Base-by-base conservation (phyloP, 2,888 invertebrate species). In the Drosophila histrio region DNA sequence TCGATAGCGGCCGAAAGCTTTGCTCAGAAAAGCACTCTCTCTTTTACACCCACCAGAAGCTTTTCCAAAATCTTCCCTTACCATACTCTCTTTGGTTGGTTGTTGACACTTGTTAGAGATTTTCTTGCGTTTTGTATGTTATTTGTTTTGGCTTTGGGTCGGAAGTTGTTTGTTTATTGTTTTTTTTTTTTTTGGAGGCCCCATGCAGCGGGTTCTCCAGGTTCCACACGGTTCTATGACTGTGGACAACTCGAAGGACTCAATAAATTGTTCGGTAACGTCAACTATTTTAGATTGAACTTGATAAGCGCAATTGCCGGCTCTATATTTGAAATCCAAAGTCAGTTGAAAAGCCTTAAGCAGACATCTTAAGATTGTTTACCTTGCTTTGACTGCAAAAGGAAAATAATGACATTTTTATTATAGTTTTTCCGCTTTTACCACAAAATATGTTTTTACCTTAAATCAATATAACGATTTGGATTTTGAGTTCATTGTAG, bases 101-200 rank as follows among this genome's bases (percentile, higher is more conserved):
- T 53, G 56, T 62, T 54, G 47, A 87, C 86, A 87, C 86, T 87
- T 87, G 86, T 87, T 86, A 83, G 70, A 79, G 70, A 73, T 75
- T 81, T 81, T 70, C 64, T 38, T 72, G 41, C 56, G 21, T 9
- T 62, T 71, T 57, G 36, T 34, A 19, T 38, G 17, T 24, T 60
- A 46, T 65, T 70, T 72, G 72, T 59, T 68, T 65, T 72, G 58
- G 30, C 47, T 59, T 52, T 58, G 39, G 41, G 9, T 62, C 58
- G 50, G 58, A 70, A 50, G 63, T 65, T 59, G 53, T 62, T 62
- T 58, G 47, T 60, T 60, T 58, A n/a, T n/a, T n/a, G n/a, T n/a
- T n/a, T n/a, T n/a, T n/a, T n/a, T n/a, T n/a, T n/a, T n/a, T n/a
- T n/a, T 59, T 46, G 34, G 13, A 50, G 30, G n/a, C 28, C 56